A percentile compares a stretch with the other conserved stretches of the same genome.
Evolutionary conservation across 2,113 vertebrate species (phyloP).

Genomic region (Spheniscus mendiculus): DNA sequence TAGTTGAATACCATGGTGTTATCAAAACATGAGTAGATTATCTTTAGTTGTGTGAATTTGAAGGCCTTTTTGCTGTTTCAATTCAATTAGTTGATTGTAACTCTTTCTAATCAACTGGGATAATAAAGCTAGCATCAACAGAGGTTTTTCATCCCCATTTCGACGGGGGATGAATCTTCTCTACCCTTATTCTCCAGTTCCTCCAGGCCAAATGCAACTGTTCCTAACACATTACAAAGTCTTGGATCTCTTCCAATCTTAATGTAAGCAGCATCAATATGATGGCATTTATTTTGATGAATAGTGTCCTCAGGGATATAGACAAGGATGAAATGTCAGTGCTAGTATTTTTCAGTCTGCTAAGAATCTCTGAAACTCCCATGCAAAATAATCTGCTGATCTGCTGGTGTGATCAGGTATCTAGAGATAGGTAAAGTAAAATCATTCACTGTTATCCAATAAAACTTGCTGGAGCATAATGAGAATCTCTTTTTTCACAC

Average conservation of each 20-base stretch:
- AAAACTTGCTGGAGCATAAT: neutral
- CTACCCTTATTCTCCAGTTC: neutral
- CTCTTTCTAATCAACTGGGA: neutral
- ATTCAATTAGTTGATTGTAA: neutral
- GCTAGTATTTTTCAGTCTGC: neutral
- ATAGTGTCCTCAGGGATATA: neutral
- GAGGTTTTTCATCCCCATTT: neutral
- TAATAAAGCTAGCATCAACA: neutral
- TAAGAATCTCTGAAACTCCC: neutral
- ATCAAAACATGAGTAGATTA: neutral
- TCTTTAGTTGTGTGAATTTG: neutral
- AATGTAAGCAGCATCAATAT: neutral
- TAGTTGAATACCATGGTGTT: neutral
- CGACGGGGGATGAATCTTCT: neutral
- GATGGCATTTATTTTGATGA: conserved; percentile 4
- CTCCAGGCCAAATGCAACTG: neutral
- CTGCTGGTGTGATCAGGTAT: neutral
- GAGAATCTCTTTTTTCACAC: neutral
- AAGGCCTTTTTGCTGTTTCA: neutral
- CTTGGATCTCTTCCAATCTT: neutral
- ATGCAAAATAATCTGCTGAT: neutral
- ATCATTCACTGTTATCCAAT: neutral
- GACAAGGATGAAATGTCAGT: neutral
- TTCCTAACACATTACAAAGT: neutral
- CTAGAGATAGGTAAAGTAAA: neutral